Base-by-base conservation (phyloP, 2,113 vertebrate genomes). In the Trochalopteron elliotii region DNA sequence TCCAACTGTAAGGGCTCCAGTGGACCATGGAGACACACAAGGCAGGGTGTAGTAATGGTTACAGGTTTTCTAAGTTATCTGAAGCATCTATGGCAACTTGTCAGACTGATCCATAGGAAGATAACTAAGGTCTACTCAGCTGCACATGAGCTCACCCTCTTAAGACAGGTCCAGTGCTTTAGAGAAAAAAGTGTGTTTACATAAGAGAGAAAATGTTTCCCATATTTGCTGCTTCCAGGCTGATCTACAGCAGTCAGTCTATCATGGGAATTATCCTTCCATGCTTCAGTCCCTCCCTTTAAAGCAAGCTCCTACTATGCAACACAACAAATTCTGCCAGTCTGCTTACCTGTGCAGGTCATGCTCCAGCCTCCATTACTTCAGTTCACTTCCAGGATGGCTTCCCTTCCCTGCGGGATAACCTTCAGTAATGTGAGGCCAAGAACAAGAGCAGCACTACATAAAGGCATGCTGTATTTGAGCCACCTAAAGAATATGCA, bases 81-180 rank as follows among this genome's bases (percentile, higher is more conserved):
- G 85, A 87, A 90, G 9, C 44, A 68, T 49, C 85, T 63, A 52
- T 65, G 76, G 68, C 79, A 93, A 64, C 68, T 68, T 47, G 39
- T 90, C 63, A 90, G 55, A 33, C 84, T 90, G 84, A 92, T 83
- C 71, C 22, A 15, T 7, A 42, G 52, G 28, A 63, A 95, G 90
- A 86, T 95, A 90, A 92, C 23, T 52, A 1, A 93, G 79, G 72
- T 78, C 93, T 86, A 9, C 61, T 88, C 68, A 96, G 88, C 93
- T 90, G 76, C 60, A 75, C 47, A 75, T 90, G 68, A 96, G 64
- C 68, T 96, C 76, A 90, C 57, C 44, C 85, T 88, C 68, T 56
- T 40, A 53, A 94, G 44, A 70, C n/a, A 56, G 31, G 47, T 86
- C 71, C 83, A 89, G 86, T 37, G 64, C 52, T 63, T 83, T 83